Conservation (phyloP, 1,140 invertebrate species). For the Diorhabda elongata region DNA sequence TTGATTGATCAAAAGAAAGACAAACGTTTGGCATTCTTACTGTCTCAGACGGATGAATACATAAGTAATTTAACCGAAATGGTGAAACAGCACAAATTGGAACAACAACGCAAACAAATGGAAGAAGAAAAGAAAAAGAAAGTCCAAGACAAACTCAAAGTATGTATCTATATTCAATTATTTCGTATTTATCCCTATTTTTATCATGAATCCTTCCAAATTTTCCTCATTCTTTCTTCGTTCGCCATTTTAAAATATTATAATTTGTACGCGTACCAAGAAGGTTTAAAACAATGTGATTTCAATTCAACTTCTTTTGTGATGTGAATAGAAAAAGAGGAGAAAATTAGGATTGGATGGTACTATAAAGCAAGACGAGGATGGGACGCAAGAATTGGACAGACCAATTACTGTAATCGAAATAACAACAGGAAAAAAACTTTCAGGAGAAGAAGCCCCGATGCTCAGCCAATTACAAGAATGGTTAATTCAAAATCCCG, state of each 20-base stretch:
- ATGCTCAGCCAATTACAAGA: slow-evolving; percentile 80
- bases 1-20: slow-evolving; percentile 99
- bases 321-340: slow-evolving; percentile 2
- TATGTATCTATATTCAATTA: neutral
- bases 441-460: slow-evolving; percentile 89
- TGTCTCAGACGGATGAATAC: slow-evolving; percentile 98
- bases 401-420: slow-evolving; percentile 70
- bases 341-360: neutral
- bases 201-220: no score
- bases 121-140: slow-evolving; percentile 74
- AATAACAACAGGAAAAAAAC: slow-evolving; percentile 74
- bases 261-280: neutral
- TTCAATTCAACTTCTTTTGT: no score
- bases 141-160: slow-evolving; percentile 55
- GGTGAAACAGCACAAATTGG: slow-evolving; percentile 91
- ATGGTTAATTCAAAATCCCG: slow-evolving; percentile 77
- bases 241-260: no score
- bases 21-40: slow-evolving; percentile 94
- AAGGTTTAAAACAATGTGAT: neutral
- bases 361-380: slow-evolving; percentile 12
- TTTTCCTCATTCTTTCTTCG: no score
- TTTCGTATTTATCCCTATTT: no score
- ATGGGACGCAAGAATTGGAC: slow-evolving; percentile 24
- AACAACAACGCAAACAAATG: slow-evolving; percentile 68
- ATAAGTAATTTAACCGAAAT: slow-evolving; percentile 94